Evolutionary conservation across 1,140 invertebrate genomes (phyloP).

Genomic region (Planococcus citri): DNA sequence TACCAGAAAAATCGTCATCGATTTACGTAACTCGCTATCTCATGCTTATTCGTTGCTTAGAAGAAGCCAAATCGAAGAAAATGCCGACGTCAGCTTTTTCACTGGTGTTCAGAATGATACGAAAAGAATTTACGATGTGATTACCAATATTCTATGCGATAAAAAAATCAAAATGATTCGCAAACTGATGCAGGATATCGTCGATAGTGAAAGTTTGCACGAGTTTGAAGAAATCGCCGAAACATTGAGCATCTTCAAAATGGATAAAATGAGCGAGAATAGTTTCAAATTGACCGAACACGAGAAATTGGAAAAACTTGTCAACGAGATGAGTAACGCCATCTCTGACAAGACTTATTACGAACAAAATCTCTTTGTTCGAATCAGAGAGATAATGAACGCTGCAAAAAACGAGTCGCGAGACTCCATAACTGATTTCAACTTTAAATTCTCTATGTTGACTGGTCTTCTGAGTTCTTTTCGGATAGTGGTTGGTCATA

Average conservation of each 20-base stretch:
- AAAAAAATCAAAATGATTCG: neutral
- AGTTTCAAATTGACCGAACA: neutral
- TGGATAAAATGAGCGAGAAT: neutral
- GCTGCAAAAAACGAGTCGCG: no score
- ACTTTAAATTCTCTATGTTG: no score
- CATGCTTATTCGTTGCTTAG: no score
- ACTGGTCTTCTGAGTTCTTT: no score
- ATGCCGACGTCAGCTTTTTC: neutral
- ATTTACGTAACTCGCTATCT: no score
- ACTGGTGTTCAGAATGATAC: no score
- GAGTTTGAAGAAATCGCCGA: neutral
- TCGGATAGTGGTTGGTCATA: neutral
- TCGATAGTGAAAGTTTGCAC: neutral
- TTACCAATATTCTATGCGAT: neutral
- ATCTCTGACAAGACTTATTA: no score
- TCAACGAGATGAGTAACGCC: no score
- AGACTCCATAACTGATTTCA: no score
- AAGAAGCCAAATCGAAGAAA: constrained; percentile 15
- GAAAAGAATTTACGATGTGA: neutral
- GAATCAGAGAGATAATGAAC: no score
- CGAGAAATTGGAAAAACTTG: neutral
- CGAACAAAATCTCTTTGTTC: no score
- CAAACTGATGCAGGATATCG: neutral
- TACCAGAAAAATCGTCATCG: no score
- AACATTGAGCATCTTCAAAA: neutral